Base-by-base conservation (phyloP, 1,140 invertebrate species). In the Apis cerana region DNA sequence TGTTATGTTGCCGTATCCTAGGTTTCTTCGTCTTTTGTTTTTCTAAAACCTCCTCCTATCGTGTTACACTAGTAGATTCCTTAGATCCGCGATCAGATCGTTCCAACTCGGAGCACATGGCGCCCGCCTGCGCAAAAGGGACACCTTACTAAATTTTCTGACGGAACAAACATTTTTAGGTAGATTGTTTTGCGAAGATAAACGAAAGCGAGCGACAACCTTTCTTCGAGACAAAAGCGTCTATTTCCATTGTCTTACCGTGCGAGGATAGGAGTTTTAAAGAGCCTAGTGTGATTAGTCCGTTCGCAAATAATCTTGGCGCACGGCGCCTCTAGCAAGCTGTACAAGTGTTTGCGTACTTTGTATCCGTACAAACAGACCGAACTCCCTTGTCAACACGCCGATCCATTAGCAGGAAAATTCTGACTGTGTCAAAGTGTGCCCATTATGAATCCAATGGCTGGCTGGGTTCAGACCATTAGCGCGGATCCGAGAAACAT, bases 381-480 rank as follows among this genome's bases (percentile, higher is more conserved):
- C 33, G 56, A 68, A 61, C n/a, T 43, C 43, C 52, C 75, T 78
- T 86, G 86, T 86, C 84, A 89, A 89, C 78, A 88, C 58, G 70
- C 69, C 70, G 84, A 79, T 84, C 88, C 84, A 89, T 89, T 88
- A 89, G 86, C 81, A 64, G 17, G 58, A 64, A 78, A 70, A 82
- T 88, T 82, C 61, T 61, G 15, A 48, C 58, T 64, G 69, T 86
- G 33, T 86, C 81, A 81, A 58, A n/a, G 23, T 68, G 65, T 59
- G 76, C 27, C 68, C 64, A 50, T 15, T 43, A 50, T 50, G 78
- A 65, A 72, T 61, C 48, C 27, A 13, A 62, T 27, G n/a, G 10
- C 33, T 27, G 21, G 27, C 11, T 19, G 43, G 1, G 17, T 19
- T 9, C 21, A 19, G 43, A 65, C 87, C 86, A 89, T 89, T 89